phyloP scores from a whole-genome alignment of 2,888 invertebrate species.

The Scelioninae gen. 1 region DNA sequence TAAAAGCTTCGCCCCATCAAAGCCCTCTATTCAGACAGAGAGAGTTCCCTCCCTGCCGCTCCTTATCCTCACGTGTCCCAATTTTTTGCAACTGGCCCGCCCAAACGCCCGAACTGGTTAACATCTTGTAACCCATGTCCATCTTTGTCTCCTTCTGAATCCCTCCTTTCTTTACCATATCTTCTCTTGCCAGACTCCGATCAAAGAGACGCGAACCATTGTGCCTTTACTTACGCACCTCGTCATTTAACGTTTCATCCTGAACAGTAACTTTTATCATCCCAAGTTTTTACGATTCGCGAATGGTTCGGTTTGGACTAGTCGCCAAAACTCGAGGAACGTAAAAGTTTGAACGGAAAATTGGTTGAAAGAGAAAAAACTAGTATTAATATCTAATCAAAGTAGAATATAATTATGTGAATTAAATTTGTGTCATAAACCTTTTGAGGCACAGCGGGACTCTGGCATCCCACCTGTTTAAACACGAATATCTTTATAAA shows the following conservation, averaged over 20 bases:
- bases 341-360: too few relatives aligned
- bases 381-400: too few relatives aligned
- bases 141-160: slow-evolving; percentile 69
- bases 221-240: slow-evolving; percentile 50
- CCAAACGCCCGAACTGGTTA: slow-evolving; percentile 75
- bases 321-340: too few relatives aligned
- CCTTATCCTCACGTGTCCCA: slow-evolving; percentile 73
- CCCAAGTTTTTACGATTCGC: slow-evolving; percentile 6
- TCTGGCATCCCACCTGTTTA: too few relatives aligned
- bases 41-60: slow-evolving; percentile 72
- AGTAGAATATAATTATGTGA: too few relatives aligned
- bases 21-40: slow-evolving; percentile 73
- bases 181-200: slow-evolving; percentile 49
- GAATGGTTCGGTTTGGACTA: too few relatives aligned
- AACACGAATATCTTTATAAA: too few relatives aligned
- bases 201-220: slow-evolving; percentile 58
- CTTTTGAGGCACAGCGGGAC: too few relatives aligned
- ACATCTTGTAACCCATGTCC: slow-evolving; percentile 78
- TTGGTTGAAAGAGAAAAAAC: too few relatives aligned
- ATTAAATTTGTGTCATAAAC: too few relatives aligned
- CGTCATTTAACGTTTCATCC: slow-evolving; percentile 48
- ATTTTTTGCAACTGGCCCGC: slow-evolving; percentile 76
- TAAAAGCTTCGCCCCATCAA: slow-evolving; percentile 84
- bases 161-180: too few relatives aligned
- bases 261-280: slow-evolving; percentile 46